Evolutionary conservation across 2,888 invertebrate species (phyloP).

Genomic region (Megamerina dolium): DNA sequence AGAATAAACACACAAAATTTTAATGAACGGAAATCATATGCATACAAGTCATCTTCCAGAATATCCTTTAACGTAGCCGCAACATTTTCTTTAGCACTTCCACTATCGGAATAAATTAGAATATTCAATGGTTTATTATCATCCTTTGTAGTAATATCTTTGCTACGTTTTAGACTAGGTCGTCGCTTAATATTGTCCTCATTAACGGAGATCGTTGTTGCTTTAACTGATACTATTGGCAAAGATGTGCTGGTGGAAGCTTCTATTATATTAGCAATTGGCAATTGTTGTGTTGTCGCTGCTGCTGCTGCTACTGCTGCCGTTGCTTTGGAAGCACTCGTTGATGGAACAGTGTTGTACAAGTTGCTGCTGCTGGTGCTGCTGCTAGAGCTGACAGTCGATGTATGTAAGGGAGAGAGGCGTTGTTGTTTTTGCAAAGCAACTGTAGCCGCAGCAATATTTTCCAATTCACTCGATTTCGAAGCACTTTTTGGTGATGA

Average conservation of each 20-base stretch:
- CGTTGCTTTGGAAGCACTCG: neutral
- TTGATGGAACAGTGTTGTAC: too few species aligned
- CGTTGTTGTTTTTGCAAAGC: slow-evolving; percentile 18
- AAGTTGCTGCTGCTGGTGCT: neutral
- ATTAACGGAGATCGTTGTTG: slow-evolving; percentile 9
- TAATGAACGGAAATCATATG: slow-evolving; percentile 20
- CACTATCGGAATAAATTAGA: slow-evolving; percentile 74
- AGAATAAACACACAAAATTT: slow-evolving; percentile 4
- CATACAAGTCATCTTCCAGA: slow-evolving; percentile 66
- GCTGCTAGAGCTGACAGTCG: slow-evolving; percentile 1
- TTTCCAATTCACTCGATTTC: slow-evolving; percentile 26
- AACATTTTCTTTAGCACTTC: slow-evolving; percentile 67
- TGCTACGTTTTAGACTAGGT: slow-evolving; percentile 40
- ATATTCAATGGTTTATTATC: slow-evolving; percentile 70
- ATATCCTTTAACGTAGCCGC: slow-evolving; percentile 63
- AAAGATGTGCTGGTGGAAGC: neutral
- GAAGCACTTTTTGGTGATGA: neutral
- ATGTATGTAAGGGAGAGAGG: slow-evolving; percentile 10
- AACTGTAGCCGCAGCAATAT: slow-evolving; percentile 22
- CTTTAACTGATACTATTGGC: slow-evolving; percentile 1
- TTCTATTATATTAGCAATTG: neutral
- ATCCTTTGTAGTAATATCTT: slow-evolving; percentile 24
- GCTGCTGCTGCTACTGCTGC: neutral
- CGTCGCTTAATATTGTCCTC: slow-evolving; percentile 26
- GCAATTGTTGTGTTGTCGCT: neutral